A percentile compares a stretch with the other conserved stretches of the same genome.
Conservation (phyloP, 1,140 invertebrate genomes). For the Caerostris darwini region DNA sequence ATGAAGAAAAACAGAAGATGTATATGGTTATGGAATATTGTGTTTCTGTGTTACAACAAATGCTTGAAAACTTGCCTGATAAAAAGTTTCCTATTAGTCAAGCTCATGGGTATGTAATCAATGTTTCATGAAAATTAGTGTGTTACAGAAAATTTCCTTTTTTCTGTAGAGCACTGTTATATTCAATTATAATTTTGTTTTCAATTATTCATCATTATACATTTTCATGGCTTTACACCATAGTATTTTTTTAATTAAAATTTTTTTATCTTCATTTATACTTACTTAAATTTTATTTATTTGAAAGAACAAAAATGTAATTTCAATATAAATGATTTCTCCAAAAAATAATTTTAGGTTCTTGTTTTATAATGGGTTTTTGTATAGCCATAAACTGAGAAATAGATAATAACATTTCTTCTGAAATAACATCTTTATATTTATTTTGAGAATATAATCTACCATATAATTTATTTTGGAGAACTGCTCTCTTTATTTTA, state of each 20-base stretch:
- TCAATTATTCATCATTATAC: not conserved
- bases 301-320: no score
- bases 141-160: no score
- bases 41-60: slow-evolving; percentile 89
- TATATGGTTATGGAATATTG: slow-evolving; percentile 88
- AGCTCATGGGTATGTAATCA: slow-evolving; percentile 88
- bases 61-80: slow-evolving; percentile 93
- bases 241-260: no score
- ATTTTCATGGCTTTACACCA: no score
- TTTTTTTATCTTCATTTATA: no score
- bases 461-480: not conserved
- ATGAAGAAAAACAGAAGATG: slow-evolving; percentile 98
- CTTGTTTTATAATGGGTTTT: no score
- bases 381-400: not conserved
- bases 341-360: no score
- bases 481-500: not conserved
- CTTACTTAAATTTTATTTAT: no score
- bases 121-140: not conserved
- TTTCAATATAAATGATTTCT: no score
- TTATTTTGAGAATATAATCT: not conserved
- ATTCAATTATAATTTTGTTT: not conserved
- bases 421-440: not conserved
- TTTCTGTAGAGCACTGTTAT: no score
- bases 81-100: slow-evolving; percentile 98
- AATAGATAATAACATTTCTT: not conserved